Evolutionary conservation across 2,888 invertebrate genomes (phyloP).

Genomic region (Drosophila conformis): DNA sequence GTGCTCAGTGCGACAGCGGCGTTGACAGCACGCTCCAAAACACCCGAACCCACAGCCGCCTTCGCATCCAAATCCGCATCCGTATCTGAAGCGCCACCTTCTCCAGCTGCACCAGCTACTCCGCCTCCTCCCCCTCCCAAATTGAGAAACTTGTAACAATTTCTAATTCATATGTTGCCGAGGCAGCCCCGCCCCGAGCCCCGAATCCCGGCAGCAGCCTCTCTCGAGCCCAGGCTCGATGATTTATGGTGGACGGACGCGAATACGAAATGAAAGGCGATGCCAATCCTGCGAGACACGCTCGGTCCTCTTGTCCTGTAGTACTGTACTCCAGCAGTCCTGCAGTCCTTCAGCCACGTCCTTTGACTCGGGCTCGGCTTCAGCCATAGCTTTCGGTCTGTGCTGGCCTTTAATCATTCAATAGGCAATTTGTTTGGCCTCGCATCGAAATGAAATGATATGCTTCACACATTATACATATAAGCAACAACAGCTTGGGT

Average conservation of each 20-base stretch:
- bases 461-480: slow-evolving; percentile 64
- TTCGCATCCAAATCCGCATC: slow-evolving; percentile 3
- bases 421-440: slow-evolving; percentile 77
- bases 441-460: slow-evolving; percentile 65
- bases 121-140: neutral
- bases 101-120: neutral
- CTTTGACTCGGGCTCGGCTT: slow-evolving; percentile 27
- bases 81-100: slow-evolving; percentile 4
- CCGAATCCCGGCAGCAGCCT: neutral
- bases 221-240: slow-evolving; percentile 41
- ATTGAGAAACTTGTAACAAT: slow-evolving; percentile 57
- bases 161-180: slow-evolving; percentile 78
- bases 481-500: slow-evolving; percentile 29
- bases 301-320: neutral
- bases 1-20: slow-evolving; percentile 61
- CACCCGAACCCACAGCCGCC: slow-evolving; percentile 8
- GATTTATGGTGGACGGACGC: slow-evolving; percentile 73
- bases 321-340: slow-evolving; percentile 17
- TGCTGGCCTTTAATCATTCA: slow-evolving; percentile 75
- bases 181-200: slow-evolving; percentile 17
- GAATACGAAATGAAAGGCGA: slow-evolving; percentile 65
- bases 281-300: slow-evolving; percentile 33
- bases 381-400: slow-evolving; percentile 7
- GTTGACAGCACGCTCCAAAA: slow-evolving; percentile 59
- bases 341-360: slow-evolving; percentile 10